Evolutionary conservation across 2,797 vertebrate species (phyloP).

Genomic region (Catharus ustulatus): DNA sequence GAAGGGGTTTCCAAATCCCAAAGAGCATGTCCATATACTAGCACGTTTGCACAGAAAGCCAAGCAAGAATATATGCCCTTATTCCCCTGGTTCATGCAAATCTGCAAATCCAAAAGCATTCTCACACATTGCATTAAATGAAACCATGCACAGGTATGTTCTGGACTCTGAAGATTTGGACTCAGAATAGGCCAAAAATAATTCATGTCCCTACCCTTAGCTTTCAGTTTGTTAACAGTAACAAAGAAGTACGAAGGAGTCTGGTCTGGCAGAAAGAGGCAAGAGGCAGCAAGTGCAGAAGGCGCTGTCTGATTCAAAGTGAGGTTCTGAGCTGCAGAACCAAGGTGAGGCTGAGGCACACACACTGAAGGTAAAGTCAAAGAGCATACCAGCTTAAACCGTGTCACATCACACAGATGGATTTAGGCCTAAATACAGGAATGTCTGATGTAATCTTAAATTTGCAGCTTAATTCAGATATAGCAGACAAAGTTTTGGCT

Average conservation of each 20-base stretch:
- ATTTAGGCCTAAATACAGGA: neutral
- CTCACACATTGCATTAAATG: neutral
- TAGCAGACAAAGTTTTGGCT: neutral
- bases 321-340: neutral
- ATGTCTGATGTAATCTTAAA: neutral
- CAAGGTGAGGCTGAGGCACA: neutral
- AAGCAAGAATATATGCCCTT: neutral
- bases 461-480: neutral
- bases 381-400: neutral
- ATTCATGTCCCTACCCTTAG: neutral
- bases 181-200: neutral
- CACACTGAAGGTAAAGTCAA: neutral
- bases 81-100: neutral
- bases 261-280: neutral
- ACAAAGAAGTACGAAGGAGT: neutral
- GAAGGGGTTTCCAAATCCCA: neutral
- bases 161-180: neutral
- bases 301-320: neutral
- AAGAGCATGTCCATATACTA: neutral
- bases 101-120: neutral
- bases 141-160: fast-evolving
- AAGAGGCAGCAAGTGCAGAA: neutral
- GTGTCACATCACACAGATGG: neutral
- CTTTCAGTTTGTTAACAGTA: neutral
- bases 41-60: neutral